Percentiles rank a stretch among this genome's conserved stretches.
phyloP scores from a whole-genome alignment of 1,140 invertebrate genomes.

The Drosophila sulfurigaster region DNA sequence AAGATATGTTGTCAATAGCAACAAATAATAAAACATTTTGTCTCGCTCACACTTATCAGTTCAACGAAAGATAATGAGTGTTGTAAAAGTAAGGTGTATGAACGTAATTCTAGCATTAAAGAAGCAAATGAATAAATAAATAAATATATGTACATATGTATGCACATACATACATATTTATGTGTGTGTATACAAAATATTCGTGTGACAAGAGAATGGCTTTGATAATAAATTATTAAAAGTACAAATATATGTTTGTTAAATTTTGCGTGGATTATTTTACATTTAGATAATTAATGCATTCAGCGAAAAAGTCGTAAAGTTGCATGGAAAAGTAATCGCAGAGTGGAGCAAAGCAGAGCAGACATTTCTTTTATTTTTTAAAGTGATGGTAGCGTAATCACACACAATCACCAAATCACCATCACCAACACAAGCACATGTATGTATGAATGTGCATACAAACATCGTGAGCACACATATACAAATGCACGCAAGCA shows the following conservation, averaged over 20 bases:
- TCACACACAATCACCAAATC: conserved; percentile 56
- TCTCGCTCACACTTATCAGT: not conserved
- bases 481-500: conserved; percentile 1
- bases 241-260: not conserved
- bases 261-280: not conserved
- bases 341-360: conserved; percentile 30
- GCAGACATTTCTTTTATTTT: conserved; percentile 59
- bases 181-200: not conserved
- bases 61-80: not conserved
- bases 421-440: conserved; percentile 14
- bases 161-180: not conserved
- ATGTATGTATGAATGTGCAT: conserved; percentile 30
- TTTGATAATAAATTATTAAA: not conserved
- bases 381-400: conserved; percentile 66
- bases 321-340: conserved; percentile 14
- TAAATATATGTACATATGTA: not conserved
- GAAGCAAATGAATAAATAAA: not conserved
- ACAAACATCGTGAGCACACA: conserved; percentile 11
- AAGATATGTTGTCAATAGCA: not conserved
- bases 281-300: conserved; percentile 1
- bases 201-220: not conserved
- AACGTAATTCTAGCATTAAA: conserved; percentile 19
- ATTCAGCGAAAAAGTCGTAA: conserved; percentile 1
- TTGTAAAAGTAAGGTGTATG: conserved; percentile 5
- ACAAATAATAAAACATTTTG: conserved; percentile 12